Evolutionary conservation across 2,113 vertebrate species (phyloP).

Genomic region (Corvus moneduloides): DNA sequence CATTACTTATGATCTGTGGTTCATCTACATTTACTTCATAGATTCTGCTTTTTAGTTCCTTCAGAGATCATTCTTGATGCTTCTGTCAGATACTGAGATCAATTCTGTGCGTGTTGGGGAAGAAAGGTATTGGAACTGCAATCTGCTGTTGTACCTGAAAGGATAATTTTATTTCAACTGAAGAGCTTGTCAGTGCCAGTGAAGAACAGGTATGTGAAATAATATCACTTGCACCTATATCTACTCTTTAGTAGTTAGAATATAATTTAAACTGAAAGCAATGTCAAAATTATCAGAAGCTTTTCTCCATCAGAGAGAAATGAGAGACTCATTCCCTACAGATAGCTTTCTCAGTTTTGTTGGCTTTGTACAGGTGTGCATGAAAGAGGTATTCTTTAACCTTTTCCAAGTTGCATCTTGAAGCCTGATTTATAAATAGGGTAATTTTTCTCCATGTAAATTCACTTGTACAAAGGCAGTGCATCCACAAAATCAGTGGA

Average conservation of each 20-base stretch:
- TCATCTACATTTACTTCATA: background rate
- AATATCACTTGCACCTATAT: background rate
- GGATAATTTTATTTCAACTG: background rate
- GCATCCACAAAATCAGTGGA: background rate
- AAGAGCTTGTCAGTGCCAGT: background rate
- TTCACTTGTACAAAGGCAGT: background rate
- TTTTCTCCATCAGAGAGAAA: background rate
- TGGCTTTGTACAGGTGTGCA: background rate
- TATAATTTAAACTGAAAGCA: background rate
- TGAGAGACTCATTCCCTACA: background rate
- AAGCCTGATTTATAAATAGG: background rate
- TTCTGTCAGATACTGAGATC: background rate
- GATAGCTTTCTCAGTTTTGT: background rate
- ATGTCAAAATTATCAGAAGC: background rate
- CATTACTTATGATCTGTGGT: background rate
- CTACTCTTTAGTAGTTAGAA: background rate
- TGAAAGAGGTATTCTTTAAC: background rate
- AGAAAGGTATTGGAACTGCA: background rate
- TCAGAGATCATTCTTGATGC: background rate
- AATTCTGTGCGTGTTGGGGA: background rate
- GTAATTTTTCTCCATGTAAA: background rate
- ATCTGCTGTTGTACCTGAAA: background rate
- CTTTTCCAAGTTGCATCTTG: background rate
- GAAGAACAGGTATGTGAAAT: background rate
- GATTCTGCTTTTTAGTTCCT: background rate